These are phyloP conservation scores for Luscinia luscinia DNA, from an alignment of 2,797 vertebrate genomes.

Conservation along the genomic window DNA sequence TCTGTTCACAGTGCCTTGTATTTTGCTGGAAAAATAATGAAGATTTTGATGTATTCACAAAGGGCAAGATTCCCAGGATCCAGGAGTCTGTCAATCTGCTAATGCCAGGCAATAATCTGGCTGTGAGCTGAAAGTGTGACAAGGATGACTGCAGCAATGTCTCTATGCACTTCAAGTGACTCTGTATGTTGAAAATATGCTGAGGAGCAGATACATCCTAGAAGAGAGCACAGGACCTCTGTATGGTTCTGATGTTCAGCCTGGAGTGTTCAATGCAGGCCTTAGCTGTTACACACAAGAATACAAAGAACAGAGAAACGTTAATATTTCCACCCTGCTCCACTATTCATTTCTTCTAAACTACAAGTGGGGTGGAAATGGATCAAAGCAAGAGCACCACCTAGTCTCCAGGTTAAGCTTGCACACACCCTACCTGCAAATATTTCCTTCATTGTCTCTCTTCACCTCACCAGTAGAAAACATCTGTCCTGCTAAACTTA, in stretches of 20 bases:
- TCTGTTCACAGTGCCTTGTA: not conserved
- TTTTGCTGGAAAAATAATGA: constrained; percentile 26
- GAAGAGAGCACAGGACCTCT: not conserved
- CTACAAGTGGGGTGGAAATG: not conserved
- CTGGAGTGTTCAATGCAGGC: not conserved
- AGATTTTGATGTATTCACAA: constrained; percentile 12
- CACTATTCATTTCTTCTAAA: not conserved
- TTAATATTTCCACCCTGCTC: not conserved
- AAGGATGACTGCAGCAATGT: not conserved
- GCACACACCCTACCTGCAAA: not conserved
- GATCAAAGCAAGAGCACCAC: not conserved
- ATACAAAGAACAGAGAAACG: not conserved
- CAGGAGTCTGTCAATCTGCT: constrained; percentile 2
- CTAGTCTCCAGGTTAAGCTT: not conserved
- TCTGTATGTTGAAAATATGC: not conserved
- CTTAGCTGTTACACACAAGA: not conserved
- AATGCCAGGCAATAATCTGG: not conserved
- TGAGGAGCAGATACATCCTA: not conserved
- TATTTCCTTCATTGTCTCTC: not conserved
- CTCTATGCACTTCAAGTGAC: not conserved
- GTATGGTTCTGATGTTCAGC: not conserved
- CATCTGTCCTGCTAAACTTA: not conserved
- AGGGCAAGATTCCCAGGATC: constrained; percentile 17
- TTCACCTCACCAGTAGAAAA: not conserved
- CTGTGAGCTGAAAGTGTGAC: not conserved